These are phyloP conservation scores for Pseudonaja textilis DNA, from an alignment of 2,113 vertebrate genomes.

Conservation along the genomic window DNA sequence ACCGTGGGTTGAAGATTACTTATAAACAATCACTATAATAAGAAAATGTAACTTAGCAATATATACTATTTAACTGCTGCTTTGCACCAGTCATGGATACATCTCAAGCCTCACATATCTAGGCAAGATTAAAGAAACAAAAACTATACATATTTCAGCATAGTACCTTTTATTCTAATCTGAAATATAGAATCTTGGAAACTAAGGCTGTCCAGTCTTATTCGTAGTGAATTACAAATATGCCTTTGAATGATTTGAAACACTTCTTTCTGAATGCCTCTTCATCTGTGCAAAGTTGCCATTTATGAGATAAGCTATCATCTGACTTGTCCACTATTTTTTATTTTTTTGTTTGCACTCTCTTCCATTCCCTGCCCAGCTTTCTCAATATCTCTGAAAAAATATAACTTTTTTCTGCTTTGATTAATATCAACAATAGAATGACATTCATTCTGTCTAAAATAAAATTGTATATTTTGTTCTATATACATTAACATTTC, in stretches of 20 bases:
- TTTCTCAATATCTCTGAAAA: neutral
- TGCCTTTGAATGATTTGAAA: neutral
- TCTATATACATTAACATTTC: neutral
- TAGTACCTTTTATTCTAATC: neutral
- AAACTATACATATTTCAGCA: neutral
- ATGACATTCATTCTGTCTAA: neutral
- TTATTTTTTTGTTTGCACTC: neutral
- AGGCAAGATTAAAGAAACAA: neutral
- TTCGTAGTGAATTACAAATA: neutral
- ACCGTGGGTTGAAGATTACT: neutral
- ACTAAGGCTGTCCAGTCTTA: neutral
- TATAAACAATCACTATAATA: neutral
- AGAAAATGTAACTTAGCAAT: neutral
- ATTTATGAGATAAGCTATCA: neutral
- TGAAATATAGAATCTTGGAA: neutral
- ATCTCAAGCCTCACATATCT: neutral
- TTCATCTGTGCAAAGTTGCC: neutral
- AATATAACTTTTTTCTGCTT: neutral
- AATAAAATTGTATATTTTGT: neutral
- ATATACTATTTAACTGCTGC: neutral
- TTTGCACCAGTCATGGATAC: neutral
- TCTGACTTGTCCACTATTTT: neutral
- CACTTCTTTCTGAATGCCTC: neutral
- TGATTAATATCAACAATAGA: neutral
- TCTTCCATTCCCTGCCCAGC: neutral